Evolutionary conservation across 2,888 invertebrate species (phyloP), one percentile per base, ranked within the genome.

Genomic region (Diabrotica balteata): DNA sequence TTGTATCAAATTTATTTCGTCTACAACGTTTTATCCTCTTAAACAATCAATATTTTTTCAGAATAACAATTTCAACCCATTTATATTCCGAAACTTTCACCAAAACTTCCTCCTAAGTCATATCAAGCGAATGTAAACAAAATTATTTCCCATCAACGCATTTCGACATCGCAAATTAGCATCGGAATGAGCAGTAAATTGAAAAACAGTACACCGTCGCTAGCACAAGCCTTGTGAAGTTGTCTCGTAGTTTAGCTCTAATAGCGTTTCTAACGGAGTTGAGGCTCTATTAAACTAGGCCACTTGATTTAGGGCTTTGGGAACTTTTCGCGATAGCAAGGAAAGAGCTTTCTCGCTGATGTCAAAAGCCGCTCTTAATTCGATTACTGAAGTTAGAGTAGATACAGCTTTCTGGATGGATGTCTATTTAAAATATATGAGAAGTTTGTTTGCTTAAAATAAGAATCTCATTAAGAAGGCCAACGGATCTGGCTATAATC

Each of bases 341-440:
- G 54, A 42, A 54, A 54, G 43, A 43, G 54, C 54, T 54, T 54
- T 54, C 54, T 42, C 54, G 44, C n/a, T 54, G 8, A 42, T 43
- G 54, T 54, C 54, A 54, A 54, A 54, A 54, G 54, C 54, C 54
- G 54, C 43, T 54, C 32, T 42, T 54, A 54, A 54, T 54, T 54
- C 54, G 54, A 54, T 54, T 54, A 54, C 54, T n/a, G n/a, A 54
- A 54, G 54, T 54, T 54, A 54, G 42, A 54, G 54, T 54, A 42
- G 11, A 54, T n/a, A n/a, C 42, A 10, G 42, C 43, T 43, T 22
- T 42, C 54, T 54, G 54, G 7, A 22, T 54, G 7, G 54, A n/a
- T 54, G 54, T 54, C 10, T 54, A 22, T 54, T 54, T 54, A n/a
- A 54, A 54, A 54, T 54, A 42, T 42, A 54, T 54, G 8, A n/a